Percentiles rank a stretch among this genome's conserved stretches.
These are phyloP conservation scores for Stenodema calcarata DNA, from an alignment of 2,888 invertebrate species.

Conservation along the genomic window DNA sequence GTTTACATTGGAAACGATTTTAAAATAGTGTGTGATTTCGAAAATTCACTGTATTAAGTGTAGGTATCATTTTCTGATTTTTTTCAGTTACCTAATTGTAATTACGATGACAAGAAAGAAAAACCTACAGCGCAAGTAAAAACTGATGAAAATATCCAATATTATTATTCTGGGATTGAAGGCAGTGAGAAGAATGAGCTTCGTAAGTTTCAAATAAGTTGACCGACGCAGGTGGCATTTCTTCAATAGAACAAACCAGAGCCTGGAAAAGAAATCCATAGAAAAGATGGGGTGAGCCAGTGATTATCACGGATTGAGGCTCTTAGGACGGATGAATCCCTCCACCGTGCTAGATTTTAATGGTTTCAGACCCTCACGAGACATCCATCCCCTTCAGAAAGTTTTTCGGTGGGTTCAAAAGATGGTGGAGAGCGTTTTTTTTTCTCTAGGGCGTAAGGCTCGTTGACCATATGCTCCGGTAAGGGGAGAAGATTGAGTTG, in stretches of 20 bases:
- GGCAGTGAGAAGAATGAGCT: no score
- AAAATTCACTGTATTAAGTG: no score
- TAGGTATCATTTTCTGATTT: no score
- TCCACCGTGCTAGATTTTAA: conserved; percentile 18
- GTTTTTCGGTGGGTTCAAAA: not conserved
- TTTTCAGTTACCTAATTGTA: no score
- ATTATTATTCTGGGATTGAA: no score
- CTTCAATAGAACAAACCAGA: not conserved
- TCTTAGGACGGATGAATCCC: not conserved
- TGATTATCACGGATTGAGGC: conserved; percentile 27
- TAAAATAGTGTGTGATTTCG: no score
- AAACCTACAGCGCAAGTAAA: no score
- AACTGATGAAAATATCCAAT: no score
- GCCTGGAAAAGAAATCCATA: not conserved
- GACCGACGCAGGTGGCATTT: conserved; percentile 15
- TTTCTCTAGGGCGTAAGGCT: not conserved
- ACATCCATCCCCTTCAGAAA: not conserved
- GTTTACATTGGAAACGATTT: no score
- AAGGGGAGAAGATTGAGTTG: not conserved
- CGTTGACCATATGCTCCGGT: conserved; percentile 42
- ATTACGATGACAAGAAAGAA: no score
- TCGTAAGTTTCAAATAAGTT: no score
- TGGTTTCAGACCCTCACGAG: not conserved
- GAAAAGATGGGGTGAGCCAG: not conserved
- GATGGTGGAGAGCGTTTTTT: conserved; percentile 6